Conservation (phyloP, 2,888 invertebrate genomes). For the Vannuccia rotundouncinata region DNA sequence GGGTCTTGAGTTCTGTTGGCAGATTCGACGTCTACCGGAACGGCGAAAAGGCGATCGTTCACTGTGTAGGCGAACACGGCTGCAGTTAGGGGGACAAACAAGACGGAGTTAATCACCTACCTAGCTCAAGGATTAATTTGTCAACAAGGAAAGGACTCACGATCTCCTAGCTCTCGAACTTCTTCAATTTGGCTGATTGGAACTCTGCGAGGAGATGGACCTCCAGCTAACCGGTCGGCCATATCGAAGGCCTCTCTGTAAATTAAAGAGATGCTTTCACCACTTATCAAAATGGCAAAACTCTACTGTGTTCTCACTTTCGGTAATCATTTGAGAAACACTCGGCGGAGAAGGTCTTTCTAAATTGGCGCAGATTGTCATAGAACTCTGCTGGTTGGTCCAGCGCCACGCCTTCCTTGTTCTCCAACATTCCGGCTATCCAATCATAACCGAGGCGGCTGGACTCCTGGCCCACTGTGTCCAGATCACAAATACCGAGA, state of each 20-base stretch:
- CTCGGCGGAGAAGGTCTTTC: not conserved
- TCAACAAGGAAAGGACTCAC: not conserved
- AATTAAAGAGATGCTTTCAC: not conserved
- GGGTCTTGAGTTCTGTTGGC: not conserved
- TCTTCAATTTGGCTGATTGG: not conserved
- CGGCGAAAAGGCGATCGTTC: conserved; percentile 38
- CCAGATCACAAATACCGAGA: not conserved
- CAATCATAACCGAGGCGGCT: conserved; percentile 32
- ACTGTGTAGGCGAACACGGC: conserved; percentile 37
- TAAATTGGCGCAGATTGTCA: conserved; percentile 30
- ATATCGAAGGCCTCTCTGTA: not conserved
- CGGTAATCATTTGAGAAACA: conserved; percentile 29
- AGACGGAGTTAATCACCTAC: not conserved
- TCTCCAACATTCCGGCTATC: conserved; percentile 38
- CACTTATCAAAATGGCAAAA: not conserved
- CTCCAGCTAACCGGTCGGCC: not conserved
- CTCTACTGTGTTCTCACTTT: not conserved
- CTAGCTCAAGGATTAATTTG: not conserved
- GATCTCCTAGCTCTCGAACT: not conserved
- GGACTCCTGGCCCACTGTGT: not conserved
- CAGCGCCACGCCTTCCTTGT: conserved; percentile 10
- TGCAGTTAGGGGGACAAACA: not conserved
- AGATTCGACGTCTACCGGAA: conserved; percentile 35
- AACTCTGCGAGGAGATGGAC: not conserved
- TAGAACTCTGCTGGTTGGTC: conserved; percentile 31